phyloP scores from a whole-genome alignment of 2,888 invertebrate genomes.

The Scrobipalpa costella region DNA sequence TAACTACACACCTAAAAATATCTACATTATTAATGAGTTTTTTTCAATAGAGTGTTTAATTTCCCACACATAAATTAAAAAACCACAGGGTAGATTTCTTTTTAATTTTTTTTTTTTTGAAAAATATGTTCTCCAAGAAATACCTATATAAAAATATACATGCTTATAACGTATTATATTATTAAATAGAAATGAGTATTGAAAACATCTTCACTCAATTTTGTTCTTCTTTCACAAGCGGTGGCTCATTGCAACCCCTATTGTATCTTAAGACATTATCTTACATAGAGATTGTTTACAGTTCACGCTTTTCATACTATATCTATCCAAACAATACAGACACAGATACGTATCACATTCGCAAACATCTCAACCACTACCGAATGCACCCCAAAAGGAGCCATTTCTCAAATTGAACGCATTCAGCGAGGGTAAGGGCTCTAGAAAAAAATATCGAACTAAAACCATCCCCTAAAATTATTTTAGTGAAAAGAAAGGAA shows the following conservation, averaged over 20 bases:
- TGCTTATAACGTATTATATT: too few species aligned
- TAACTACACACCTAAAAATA: neutral
- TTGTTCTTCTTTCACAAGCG: too few species aligned
- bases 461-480: slow-evolving; percentile 81
- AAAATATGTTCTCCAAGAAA: too few species aligned
- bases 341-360: slow-evolving; percentile 40
- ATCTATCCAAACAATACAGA: slow-evolving; percentile 3
- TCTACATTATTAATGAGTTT: too few species aligned
- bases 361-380: slow-evolving; percentile 59
- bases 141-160: too few species aligned
- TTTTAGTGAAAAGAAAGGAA: slow-evolving; percentile 82
- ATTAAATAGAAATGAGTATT: too few species aligned
- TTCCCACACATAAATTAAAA: too few species aligned
- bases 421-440: slow-evolving; percentile 66
- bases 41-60: too few species aligned
- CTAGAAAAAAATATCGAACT: slow-evolving; percentile 78
- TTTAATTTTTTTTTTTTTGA: too few species aligned
- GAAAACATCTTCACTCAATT: too few species aligned
- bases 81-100: too few species aligned
- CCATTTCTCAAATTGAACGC: slow-evolving; percentile 75
- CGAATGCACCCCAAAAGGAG: slow-evolving; percentile 46
- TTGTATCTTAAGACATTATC: neutral
- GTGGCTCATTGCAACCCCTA: neutral
- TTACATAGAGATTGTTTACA: slow-evolving; percentile 7
- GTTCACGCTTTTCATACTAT: neutral